A percentile compares a stretch with the other conserved stretches of the same genome.
phyloP scores from a whole-genome alignment of 1,140 invertebrate species.

The Notospermus geniculatus region DNA sequence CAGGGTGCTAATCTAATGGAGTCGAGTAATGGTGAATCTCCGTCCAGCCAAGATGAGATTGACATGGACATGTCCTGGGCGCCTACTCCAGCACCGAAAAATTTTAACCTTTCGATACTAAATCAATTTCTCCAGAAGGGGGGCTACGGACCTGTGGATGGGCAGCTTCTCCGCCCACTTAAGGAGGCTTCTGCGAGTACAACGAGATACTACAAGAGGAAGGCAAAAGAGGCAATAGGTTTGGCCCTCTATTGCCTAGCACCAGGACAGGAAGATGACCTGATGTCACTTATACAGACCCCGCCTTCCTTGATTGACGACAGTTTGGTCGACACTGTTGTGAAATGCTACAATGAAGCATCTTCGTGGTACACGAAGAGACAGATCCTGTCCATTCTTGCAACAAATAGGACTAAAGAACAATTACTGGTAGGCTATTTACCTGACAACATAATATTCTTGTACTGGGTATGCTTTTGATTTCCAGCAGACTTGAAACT shows the following conservation, averaged over 20 bases:
- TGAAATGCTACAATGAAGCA: slow-evolving; percentile 5
- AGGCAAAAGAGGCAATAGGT: slow-evolving; percentile 4
- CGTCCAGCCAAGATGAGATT: not conserved
- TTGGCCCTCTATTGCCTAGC: not conserved
- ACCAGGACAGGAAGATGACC: slow-evolving; percentile 4
- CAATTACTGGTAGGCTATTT: not conserved
- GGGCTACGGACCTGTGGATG: not conserved
- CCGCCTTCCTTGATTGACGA: not conserved
- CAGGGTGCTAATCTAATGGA: too few relatives aligned
- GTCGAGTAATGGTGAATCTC: too few relatives aligned
- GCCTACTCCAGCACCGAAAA: not conserved
- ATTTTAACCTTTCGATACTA: not conserved
- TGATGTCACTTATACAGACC: not conserved
- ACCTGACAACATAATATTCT: not conserved
- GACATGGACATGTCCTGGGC: not conserved
- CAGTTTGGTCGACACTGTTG: not conserved
- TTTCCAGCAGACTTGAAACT: too few relatives aligned
- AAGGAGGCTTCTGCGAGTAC: not conserved
- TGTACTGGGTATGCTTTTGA: not conserved
- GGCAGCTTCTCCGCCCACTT: not conserved
- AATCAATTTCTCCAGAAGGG: slow-evolving; percentile 2
- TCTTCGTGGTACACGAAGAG: slow-evolving; percentile 1
- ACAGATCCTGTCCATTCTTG: slow-evolving; percentile 4
- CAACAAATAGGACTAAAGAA: not conserved
- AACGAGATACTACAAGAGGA: slow-evolving; percentile 1